phyloP scores from a whole-genome alignment of 2,888 invertebrate species.

The Plagiodera versicolora region DNA sequence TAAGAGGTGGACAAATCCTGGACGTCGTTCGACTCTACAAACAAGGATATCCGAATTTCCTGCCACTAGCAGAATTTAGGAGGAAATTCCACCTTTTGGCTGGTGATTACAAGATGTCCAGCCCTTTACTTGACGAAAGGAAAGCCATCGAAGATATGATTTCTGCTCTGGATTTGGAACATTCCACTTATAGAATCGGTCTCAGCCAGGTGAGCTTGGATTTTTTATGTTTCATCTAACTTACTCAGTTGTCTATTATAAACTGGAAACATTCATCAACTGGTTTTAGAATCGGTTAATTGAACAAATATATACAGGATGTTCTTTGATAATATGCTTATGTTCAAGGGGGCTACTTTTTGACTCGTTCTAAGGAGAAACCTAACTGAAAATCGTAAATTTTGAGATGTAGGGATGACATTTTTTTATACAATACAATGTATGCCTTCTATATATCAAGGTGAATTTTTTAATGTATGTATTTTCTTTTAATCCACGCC shows the following conservation, averaged over 20 bases:
- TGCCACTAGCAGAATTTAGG: slow-evolving; percentile 86
- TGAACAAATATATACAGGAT: too few relatives aligned
- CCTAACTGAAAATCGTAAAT: too few relatives aligned
- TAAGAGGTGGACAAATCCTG: slow-evolving; percentile 87
- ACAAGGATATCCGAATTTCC: slow-evolving; percentile 90
- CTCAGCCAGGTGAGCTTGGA: slow-evolving; percentile 84
- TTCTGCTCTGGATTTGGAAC: slow-evolving; percentile 78
- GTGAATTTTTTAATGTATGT: too few relatives aligned
- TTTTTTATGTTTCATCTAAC: neutral
- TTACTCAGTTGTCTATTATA: neutral
- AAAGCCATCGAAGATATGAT: slow-evolving; percentile 84
- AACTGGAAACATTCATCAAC: neutral
- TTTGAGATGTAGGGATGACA: too few relatives aligned
- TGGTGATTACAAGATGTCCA: slow-evolving; percentile 52
- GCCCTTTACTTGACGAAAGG: slow-evolving; percentile 58
- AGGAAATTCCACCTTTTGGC: slow-evolving; percentile 74
- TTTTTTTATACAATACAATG: too few relatives aligned
- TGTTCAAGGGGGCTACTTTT: too few relatives aligned
- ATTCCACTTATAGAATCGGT: slow-evolving; percentile 84
- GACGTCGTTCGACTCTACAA: slow-evolving; percentile 88
- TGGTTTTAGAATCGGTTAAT: neutral
- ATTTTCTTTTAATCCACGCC: too few relatives aligned
- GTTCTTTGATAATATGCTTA: too few relatives aligned
- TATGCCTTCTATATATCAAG: too few relatives aligned
- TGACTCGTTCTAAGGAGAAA: too few relatives aligned